A percentile compares a stretch with the other conserved stretches of the same genome.
These are phyloP conservation scores for Salticus scenicus DNA, from an alignment of 2,888 invertebrate species.

Conservation along the genomic window DNA sequence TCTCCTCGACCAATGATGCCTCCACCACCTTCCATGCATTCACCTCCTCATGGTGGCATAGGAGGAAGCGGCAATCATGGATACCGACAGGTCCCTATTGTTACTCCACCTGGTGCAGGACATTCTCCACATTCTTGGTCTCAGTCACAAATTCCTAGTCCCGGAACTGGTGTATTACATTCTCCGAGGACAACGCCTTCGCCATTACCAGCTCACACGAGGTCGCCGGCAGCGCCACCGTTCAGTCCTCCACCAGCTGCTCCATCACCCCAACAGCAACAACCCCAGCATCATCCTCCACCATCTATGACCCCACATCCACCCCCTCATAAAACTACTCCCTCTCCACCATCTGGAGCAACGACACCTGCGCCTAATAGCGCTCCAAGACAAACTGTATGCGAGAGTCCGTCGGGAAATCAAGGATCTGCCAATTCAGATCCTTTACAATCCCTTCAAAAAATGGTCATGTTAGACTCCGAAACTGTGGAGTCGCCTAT, in stretches of 20 bases:
- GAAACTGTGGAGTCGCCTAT: conserved; percentile 69
- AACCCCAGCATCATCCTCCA: conserved; percentile 42
- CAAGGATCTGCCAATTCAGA: conserved; percentile 62
- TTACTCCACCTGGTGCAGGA: conserved; percentile 34
- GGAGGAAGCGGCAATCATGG: conserved; percentile 44
- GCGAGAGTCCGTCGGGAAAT: conserved; percentile 38
- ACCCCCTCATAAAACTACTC: conserved; percentile 48
- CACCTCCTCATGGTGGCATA: conserved; percentile 31
- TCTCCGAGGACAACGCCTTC: conserved; percentile 72
- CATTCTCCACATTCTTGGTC: conserved; percentile 70
- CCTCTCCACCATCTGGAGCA: conserved; percentile 43
- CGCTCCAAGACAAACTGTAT: conserved; percentile 33
- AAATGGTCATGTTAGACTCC: conserved; percentile 73
- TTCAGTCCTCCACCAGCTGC: conserved; percentile 67
- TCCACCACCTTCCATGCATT: conserved; percentile 68
- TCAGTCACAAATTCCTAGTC: conserved; percentile 70
- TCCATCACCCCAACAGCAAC: conserved; percentile 49
- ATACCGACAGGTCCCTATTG: conserved; percentile 59
- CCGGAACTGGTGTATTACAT: conserved; percentile 59
- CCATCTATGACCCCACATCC: conserved; percentile 59
- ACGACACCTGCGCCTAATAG: conserved; percentile 31
- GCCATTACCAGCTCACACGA: conserved; percentile 63
- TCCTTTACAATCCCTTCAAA: conserved; percentile 73
- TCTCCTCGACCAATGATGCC: conserved; percentile 60
- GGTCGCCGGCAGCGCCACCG: conserved; percentile 44